Conservation (phyloP, 2,797 vertebrate genomes). For the Micropoecilia bifurca region DNA sequence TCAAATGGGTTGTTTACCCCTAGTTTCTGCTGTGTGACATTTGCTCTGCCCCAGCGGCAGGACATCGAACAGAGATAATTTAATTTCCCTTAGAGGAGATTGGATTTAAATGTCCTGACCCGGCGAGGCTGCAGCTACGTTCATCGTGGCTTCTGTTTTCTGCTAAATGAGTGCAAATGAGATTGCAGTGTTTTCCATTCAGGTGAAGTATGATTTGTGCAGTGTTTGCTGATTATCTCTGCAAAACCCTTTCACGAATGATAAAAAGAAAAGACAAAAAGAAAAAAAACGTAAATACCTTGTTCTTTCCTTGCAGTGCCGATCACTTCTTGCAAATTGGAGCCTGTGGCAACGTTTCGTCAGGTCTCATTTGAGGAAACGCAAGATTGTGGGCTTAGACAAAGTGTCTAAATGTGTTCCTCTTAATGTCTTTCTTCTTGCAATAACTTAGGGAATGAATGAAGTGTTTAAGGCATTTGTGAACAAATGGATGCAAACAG, state of each 20-base stretch:
- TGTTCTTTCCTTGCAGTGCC: background rate
- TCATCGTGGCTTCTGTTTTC: conserved; percentile 20
- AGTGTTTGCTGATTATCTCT: background rate
- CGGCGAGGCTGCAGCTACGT: conserved; percentile 50
- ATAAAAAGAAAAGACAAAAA: background rate
- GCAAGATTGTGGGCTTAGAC: conserved; percentile 2
- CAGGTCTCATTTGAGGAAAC: conserved; percentile 37
- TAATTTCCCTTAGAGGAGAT: conserved; percentile 67
- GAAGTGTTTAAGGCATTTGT: conserved; percentile 37
- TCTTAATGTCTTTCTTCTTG: conserved; percentile 23
- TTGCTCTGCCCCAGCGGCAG: conserved; percentile 57
- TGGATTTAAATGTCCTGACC: conserved; percentile 66
- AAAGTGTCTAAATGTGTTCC: conserved; percentile 54
- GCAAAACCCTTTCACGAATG: background rate
- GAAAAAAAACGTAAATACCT: background rate
- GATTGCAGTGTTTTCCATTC: conserved; percentile 20
- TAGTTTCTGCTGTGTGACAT: conserved; percentile 62
- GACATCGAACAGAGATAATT: conserved; percentile 69
- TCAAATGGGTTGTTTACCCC: conserved; percentile 73
- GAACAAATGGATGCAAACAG: conserved; percentile 61
- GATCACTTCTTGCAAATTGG: conserved; percentile 24
- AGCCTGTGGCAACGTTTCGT: conserved; percentile 44
- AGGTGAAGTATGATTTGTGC: background rate
- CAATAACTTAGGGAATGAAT: conserved; percentile 33
- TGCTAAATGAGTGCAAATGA: conserved; percentile 4